A percentile compares a stretch with the other conserved stretches of the same genome.
Conservation (phyloP, 2,797 vertebrate genomes). For the Phalanger gymnotis region DNA sequence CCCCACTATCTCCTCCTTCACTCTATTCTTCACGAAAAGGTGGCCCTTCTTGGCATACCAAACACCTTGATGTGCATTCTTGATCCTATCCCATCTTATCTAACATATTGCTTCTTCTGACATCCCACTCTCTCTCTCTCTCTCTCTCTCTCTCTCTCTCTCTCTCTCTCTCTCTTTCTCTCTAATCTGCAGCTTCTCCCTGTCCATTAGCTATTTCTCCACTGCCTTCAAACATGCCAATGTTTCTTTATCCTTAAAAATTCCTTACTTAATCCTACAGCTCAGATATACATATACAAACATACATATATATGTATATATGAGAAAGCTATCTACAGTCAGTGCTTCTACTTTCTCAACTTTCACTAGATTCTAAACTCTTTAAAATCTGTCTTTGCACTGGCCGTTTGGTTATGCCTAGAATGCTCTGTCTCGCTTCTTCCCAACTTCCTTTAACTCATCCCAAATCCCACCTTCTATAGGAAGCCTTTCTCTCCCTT, state of each 20-base stretch:
- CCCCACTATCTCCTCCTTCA: not conserved
- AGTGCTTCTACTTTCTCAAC: not conserved
- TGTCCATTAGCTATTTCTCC: not conserved
- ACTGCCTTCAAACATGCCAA: not conserved
- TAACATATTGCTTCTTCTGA: not conserved
- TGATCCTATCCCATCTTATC: not conserved
- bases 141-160: not conserved
- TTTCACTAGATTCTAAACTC: not conserved
- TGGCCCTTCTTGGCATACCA: not conserved
- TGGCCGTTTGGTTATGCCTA: not conserved
- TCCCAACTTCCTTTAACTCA: not conserved
- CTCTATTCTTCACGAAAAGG: not conserved
- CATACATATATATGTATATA: not conserved
- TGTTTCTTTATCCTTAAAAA: not conserved
- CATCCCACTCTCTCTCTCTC: not conserved
- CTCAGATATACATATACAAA: not conserved
- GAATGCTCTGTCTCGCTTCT: not conserved
- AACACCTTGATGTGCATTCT: not conserved
- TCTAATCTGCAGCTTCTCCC: not conserved
- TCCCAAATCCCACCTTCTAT: not conserved
- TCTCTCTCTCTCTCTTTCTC: not conserved
- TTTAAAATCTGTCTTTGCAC: not conserved
- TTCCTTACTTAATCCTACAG: not conserved
- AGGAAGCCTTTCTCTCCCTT: not conserved
- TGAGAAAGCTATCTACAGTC: not conserved